These are phyloP conservation scores for Podotricha telesiphe DNA, from an alignment of 2,888 invertebrate species.

Conservation along the genomic window DNA sequence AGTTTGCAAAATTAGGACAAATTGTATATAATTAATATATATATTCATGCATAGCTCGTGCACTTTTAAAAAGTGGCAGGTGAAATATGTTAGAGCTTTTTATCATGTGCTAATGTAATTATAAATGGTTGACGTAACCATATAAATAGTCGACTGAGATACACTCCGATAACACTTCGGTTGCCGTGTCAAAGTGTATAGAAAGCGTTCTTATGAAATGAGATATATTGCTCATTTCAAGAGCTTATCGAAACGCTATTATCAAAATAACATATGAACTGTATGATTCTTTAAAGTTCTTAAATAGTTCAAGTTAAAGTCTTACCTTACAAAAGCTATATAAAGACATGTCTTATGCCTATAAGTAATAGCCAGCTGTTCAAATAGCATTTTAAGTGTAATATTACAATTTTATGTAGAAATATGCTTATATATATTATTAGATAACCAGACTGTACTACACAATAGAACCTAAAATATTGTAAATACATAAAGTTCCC, in stretches of 20 bases:
- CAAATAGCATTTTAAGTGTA: too few relatives aligned
- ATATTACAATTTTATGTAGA: too few relatives aligned
- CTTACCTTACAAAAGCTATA: too few relatives aligned
- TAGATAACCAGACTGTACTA: not conserved
- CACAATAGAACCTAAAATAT: not conserved
- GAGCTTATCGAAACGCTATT: too few relatives aligned
- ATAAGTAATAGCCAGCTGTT: too few relatives aligned
- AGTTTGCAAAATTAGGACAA: not conserved
- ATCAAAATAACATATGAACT: too few relatives aligned
- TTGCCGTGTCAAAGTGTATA: not conserved
- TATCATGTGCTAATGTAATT: constrained; percentile 33
- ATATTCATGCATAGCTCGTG: not conserved
- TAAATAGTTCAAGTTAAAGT: too few relatives aligned
- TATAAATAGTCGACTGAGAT: too few relatives aligned
- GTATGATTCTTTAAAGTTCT: too few relatives aligned
- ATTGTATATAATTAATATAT: not conserved
- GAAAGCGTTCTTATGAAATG: too few relatives aligned
- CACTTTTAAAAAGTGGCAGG: constrained; percentile 1
- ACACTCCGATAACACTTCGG: constrained; percentile 27
- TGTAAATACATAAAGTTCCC: constrained; percentile 7
- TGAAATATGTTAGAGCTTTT: constrained; percentile 23
- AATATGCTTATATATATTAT: not conserved
- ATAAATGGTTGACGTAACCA: constrained; percentile 39
- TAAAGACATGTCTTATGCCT: too few relatives aligned
- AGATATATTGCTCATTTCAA: too few relatives aligned